Conservation (phyloP, 2,113 vertebrate genomes). For the Sterrhoptilus dennistouni region DNA sequence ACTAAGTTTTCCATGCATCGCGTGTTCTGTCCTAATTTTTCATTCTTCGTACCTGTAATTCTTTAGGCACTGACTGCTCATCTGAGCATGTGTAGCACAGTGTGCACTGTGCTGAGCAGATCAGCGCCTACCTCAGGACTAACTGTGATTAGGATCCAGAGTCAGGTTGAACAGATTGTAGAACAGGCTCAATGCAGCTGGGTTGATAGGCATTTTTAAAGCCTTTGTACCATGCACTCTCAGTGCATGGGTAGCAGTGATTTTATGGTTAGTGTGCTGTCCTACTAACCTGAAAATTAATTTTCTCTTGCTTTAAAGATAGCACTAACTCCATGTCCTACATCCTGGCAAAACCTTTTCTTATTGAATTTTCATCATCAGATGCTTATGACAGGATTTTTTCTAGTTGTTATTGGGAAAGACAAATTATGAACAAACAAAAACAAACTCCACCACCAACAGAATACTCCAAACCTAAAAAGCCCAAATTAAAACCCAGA, state of each 20-base stretch:
- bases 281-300: background rate
- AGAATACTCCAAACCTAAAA: background rate
- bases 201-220: background rate
- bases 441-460: background rate
- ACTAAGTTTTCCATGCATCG: background rate
- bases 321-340: background rate
- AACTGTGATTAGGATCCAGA: background rate
- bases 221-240: background rate
- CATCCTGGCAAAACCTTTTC: background rate
- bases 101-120: background rate
- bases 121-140: background rate
- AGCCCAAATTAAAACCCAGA: background rate
- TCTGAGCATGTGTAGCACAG: background rate
- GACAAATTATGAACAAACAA: background rate
- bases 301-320: background rate
- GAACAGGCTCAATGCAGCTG: background rate
- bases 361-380: background rate
- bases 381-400: background rate
- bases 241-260: background rate
- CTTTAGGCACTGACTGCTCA: background rate
- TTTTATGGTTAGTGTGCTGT: background rate
- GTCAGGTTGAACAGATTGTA: background rate
- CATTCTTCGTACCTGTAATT: rapidly evolving
- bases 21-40: background rate
- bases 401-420: background rate